phyloP scores from a whole-genome alignment of 1,140 invertebrate species.

The Ladona fulva region DNA sequence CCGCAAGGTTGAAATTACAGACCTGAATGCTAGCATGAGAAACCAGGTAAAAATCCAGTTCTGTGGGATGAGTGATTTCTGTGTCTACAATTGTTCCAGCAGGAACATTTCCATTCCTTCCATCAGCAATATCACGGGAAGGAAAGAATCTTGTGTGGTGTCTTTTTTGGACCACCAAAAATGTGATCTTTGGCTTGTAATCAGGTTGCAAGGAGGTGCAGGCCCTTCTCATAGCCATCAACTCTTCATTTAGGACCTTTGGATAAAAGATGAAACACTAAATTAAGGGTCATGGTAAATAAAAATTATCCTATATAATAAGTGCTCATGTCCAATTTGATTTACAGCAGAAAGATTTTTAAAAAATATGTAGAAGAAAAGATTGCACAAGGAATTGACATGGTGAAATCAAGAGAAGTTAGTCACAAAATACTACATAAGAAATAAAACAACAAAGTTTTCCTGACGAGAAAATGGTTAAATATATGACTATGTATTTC shows the following conservation, averaged over 20 bases:
- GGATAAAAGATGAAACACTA: no score
- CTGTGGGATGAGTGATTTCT: conserved; percentile 66
- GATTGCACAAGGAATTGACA: no score
- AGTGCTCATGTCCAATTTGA: no score
- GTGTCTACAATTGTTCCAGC: conserved; percentile 79
- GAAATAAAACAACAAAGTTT: no score
- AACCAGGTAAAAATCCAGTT: conserved; percentile 80
- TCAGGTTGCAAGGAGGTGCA: conserved; percentile 43
- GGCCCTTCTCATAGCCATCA: conserved; percentile 55
- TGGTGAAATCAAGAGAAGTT: no score
- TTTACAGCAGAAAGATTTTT: no score
- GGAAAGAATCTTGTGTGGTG: conserved; percentile 76
- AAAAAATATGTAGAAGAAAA: no score
- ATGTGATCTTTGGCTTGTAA: conserved; percentile 57
- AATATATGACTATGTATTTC: no score
- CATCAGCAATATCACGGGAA: conserved; percentile 24
- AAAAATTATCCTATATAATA: no score
- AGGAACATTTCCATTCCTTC: conserved; percentile 57
- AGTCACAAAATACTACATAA: no score
- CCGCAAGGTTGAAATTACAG: conserved; percentile 22
- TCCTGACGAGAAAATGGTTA: no score
- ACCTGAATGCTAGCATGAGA: conserved; percentile 57
- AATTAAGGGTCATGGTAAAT: no score
- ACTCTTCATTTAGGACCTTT: conserved; percentile 46
- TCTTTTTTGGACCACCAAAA: conserved; percentile 82